These are phyloP conservation scores for Diaperis boleti DNA, from an alignment of 2,888 invertebrate genomes.

Conservation along the genomic window DNA sequence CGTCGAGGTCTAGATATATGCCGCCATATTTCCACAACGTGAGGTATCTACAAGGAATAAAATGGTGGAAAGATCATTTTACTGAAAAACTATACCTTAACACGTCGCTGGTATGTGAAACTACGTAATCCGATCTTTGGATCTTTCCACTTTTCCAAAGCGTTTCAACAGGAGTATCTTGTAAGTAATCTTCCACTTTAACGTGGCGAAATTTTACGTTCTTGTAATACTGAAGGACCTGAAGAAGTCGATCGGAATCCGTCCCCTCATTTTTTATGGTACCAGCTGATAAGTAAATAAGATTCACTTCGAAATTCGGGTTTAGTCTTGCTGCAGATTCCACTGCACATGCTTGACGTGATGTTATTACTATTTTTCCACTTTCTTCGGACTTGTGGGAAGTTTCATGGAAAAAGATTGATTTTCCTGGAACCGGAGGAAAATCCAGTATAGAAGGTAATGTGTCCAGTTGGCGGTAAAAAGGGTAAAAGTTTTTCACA, in stretches of 20 bases:
- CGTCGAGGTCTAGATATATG: slow-evolving; percentile 81
- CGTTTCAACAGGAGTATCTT: slow-evolving; percentile 70
- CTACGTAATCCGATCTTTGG: slow-evolving; percentile 69
- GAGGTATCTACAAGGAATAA: slow-evolving; percentile 66
- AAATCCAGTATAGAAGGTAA: neutral
- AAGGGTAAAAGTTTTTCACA: too few species aligned
- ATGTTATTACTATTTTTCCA: slow-evolving; percentile 65
- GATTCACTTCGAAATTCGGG: slow-evolving; percentile 70
- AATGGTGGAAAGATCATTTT: neutral
- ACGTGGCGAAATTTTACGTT: slow-evolving; percentile 70
- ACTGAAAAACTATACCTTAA: slow-evolving; percentile 59
- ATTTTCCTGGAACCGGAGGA: slow-evolving; percentile 56
- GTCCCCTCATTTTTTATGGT: slow-evolving; percentile 49
- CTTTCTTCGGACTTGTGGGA: slow-evolving; percentile 67
- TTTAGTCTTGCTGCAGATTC: slow-evolving; percentile 76
- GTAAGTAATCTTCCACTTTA: slow-evolving; percentile 68
- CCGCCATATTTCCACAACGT: slow-evolving; percentile 83
- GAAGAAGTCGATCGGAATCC: slow-evolving; percentile 60
- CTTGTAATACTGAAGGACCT: slow-evolving; percentile 64
- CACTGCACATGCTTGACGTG: slow-evolving; percentile 76
- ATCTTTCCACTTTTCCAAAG: slow-evolving; percentile 68
- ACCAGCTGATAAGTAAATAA: slow-evolving; percentile 69
- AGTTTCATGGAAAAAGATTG: slow-evolving; percentile 78
- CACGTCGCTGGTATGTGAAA: slow-evolving; percentile 75
- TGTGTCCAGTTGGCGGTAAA: too few species aligned